Evolutionary conservation across 2,113 vertebrate genomes (phyloP), one percentile per base, ranked within the genome.

Genomic region (Cettia cetti): DNA sequence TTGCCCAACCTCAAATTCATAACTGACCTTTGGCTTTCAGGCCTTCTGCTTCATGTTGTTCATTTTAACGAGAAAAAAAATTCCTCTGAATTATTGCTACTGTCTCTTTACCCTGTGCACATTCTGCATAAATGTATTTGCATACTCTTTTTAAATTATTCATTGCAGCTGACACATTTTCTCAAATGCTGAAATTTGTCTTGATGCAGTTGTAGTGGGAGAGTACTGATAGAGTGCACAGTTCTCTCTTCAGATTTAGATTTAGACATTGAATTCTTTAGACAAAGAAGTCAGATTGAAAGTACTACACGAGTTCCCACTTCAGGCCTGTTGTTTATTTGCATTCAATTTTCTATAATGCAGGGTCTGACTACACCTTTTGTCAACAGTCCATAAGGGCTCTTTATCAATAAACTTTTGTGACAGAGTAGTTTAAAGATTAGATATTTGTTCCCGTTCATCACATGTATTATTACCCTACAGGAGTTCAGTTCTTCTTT

Each of bases 301-400:
- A 77, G 35, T 6, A 40, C 22, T 49, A 31, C 3, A 10, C 0
- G 0, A 11, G 11, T 56, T 71, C 24, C 40, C 31, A 12, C 28
- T 53, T 81, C 37, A 82, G 45, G 30, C 24, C 9, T 72, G 27
- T 10, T 61, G 11, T 37, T 83, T 37, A 42, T 40, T 69, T 39
- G 21, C 10, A 30, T 47, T 64, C 7, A 9, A 1, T 72, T 72
- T 81, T 60, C 60, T 56, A 3, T 35, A 39, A 19, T 23, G 33
- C 13, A 80, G 23, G 11, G 12, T 31, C 11, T 85, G 18, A 35
- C 11, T 26, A 21, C 15, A 44, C 28, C 4, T 82, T 49, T 27
- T 4, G 40, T 16, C 40, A 66, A 16, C 16, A 27, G 11, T 45
- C 23, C 59, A n/a, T 30, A 60, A 60, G 2, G 2, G n/a, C 11